phyloP scores from a whole-genome alignment of 1,140 invertebrate species.

The Helicoverpa armigera region DNA sequence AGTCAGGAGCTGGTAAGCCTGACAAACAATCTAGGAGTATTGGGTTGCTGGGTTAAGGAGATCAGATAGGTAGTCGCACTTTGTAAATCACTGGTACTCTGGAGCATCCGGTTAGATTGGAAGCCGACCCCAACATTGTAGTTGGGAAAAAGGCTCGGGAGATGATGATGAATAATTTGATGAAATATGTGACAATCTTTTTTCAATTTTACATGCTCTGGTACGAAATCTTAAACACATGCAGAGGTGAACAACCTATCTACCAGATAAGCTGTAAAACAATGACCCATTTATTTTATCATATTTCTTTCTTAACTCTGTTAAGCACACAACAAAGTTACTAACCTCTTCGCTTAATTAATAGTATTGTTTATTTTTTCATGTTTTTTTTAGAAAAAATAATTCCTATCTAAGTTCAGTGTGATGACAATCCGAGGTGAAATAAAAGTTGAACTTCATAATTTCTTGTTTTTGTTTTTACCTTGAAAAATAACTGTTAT shows the following conservation, averaged over 20 bases:
- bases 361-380: neutral
- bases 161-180: too few species aligned
- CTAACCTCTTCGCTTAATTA: slow-evolving; percentile 4
- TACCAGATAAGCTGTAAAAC: neutral
- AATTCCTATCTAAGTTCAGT: neutral
- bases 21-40: too few species aligned
- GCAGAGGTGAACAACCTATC: neutral
- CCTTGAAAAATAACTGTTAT: neutral
- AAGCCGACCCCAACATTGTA: neutral
- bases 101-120: neutral
- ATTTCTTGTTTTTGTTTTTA: neutral
- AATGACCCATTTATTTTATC: slow-evolving; percentile 37
- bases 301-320: neutral
- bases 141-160: neutral
- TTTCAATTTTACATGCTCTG: too few species aligned
- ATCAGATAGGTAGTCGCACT: too few species aligned
- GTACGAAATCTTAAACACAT: neutral
- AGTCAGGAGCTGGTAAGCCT: too few species aligned
- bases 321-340: neutral
- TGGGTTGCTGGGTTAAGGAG: too few species aligned
- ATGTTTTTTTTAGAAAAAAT: neutral
- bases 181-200: too few species aligned
- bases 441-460: neutral
- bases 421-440: neutral
- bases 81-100: too few species aligned